Evolutionary conservation across 2,888 invertebrate genomes (phyloP).

Genomic region (Agapostemon virescens): DNA sequence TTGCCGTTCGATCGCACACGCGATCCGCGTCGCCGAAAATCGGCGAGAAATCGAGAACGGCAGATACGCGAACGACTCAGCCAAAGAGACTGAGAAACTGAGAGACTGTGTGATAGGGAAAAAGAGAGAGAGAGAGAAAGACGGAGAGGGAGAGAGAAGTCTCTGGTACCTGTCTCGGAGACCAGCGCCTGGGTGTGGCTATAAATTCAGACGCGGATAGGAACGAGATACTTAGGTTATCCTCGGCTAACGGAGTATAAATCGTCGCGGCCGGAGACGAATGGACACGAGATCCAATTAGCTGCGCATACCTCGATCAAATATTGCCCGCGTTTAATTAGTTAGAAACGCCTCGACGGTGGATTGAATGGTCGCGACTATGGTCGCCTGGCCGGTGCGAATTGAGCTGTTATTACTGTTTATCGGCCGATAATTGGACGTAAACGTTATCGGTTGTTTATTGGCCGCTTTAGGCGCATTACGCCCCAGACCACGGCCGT

Average conservation of each 20-base stretch:
- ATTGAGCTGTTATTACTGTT: slow-evolving; percentile 1
- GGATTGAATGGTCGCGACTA: neutral
- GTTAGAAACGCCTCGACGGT: slow-evolving; percentile 31
- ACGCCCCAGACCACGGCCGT: neutral
- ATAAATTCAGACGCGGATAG: slow-evolving; percentile 56
- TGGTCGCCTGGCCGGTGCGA: neutral
- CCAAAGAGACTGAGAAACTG: no score
- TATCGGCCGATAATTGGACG: slow-evolving; percentile 1
- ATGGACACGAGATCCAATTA: slow-evolving; percentile 54
- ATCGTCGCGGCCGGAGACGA: slow-evolving; percentile 35
- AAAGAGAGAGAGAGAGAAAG: neutral
- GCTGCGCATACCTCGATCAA: slow-evolving; percentile 45
- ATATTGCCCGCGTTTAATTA: slow-evolving; percentile 49
- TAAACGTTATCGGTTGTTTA: slow-evolving; percentile 2
- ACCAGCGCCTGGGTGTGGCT: slow-evolving; percentile 48
- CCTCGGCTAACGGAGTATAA: slow-evolving; percentile 43
- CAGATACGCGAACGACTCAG: neutral
- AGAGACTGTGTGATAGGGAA: neutral
- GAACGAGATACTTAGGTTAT: slow-evolving; percentile 54
- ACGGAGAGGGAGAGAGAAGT: neutral
- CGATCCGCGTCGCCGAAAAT: slow-evolving; percentile 19
- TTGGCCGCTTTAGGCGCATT: neutral
- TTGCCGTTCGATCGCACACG: slow-evolving; percentile 6
- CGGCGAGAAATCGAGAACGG: slow-evolving; percentile 15
- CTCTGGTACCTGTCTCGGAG: slow-evolving; percentile 53